Evolutionary conservation across 2,888 invertebrate genomes (phyloP).

Genomic region (Microctonus hyperodae): DNA sequence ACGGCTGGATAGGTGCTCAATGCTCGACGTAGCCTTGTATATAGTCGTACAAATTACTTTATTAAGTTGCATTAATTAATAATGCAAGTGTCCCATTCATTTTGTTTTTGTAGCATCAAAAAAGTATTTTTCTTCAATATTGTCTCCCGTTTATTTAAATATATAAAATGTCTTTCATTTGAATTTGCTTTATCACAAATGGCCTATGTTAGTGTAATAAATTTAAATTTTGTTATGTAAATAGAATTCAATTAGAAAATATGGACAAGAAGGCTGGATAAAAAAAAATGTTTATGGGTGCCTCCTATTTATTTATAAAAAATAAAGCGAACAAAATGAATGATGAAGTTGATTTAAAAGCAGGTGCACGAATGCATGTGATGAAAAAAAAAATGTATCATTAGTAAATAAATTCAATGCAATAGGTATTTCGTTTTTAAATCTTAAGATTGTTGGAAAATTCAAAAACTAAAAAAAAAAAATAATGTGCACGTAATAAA

Average conservation of each 20-base stretch:
- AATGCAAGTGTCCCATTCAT: conserved; percentile 13
- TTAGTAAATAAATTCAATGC: background rate
- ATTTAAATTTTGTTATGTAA: background rate
- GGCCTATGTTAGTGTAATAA: conserved; percentile 19
- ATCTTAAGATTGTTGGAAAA: conserved; percentile 12
- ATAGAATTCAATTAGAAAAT: background rate
- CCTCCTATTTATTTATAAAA: background rate
- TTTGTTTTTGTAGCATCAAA: background rate
- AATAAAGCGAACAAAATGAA: background rate
- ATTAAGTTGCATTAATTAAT: conserved; percentile 44
- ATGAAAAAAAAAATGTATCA: background rate
- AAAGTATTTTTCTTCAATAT: background rate
- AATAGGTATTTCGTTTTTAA: conserved; percentile 20
- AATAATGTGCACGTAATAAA: conserved; percentile 12
- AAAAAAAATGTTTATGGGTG: background rate
- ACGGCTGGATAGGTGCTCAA: conserved; percentile 6
- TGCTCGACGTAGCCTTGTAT: conserved; percentile 44
- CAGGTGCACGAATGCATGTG: background rate
- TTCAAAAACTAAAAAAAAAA: conserved; percentile 10
- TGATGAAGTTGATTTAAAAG: background rate
- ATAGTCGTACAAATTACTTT: conserved; percentile 53
- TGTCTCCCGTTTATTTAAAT: background rate
- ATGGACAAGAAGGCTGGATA: background rate
- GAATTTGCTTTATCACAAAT: conserved; percentile 23
- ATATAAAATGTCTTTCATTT: conserved; percentile 24